Base-by-base conservation (phyloP, 2,888 invertebrate species). In the Caenorhabditis imperialis region DNA sequence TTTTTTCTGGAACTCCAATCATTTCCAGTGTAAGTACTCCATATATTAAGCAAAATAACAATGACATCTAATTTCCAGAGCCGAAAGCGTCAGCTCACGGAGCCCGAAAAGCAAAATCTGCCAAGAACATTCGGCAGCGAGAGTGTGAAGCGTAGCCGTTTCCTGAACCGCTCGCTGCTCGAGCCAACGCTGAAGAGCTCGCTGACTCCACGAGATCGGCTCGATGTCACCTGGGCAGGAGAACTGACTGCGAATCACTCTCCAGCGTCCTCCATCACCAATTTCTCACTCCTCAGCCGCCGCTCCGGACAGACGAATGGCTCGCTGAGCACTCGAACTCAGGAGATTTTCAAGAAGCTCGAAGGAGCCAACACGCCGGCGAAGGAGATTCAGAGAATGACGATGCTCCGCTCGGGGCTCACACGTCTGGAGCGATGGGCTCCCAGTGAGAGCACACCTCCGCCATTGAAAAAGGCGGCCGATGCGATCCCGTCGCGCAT, bases 401-500 rank as follows among this genome's bases (percentile, higher is more conserved):
- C 69, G 8, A 75, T 69, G 69, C 23, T 75, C 4, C 74, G 74
- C 10, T 18, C 62, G 2, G 74, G 69, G 3, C 38, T 55, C 18
- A 3, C 51, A 0, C 51, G 67, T 10, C 67, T 61, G 2, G 74
- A 74, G 16, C 51, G 40, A 10, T 75, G 75, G 75, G 53, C 50
- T 20, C 16, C 61, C 1, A n/a, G 14, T 0, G 4, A n/a, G 12
- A 58, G 47, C n/a, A 54, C 53, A 33, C 61, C 63, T 20, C 70
- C 75, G 14, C 75, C 75, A 16, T 33, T 75, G 33, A 53, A 45
- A 25, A 75, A 75, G n/a, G 57, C 75, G 1, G 60, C 42, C 14
- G 75, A 75, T 18, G 45, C 57, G n/a, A 54, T 65, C 12, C 75
- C 70, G 30, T 75, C 75, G 2, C 47, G 75, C 8, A 75, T 75